These are phyloP conservation scores for Percina caprodes DNA, from an alignment of 2,113 vertebrate species.

Conservation along the genomic window DNA sequence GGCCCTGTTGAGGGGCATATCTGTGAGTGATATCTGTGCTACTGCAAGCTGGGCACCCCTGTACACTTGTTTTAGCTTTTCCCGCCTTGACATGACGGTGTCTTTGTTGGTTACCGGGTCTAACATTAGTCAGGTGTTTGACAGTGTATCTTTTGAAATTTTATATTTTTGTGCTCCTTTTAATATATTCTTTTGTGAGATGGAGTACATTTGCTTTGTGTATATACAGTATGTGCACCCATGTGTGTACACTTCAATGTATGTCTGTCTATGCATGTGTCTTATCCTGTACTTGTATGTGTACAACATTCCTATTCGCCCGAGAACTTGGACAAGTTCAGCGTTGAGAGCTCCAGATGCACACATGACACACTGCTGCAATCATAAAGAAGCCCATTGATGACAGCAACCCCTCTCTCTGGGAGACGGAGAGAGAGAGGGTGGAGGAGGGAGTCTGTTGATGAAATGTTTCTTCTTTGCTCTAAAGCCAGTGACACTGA, in stretches of 20 bases:
- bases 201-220: constrained; percentile 5
- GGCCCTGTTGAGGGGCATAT: background rate
- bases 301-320: constrained; percentile 49
- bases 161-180: background rate
- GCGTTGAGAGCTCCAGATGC: constrained; percentile 58
- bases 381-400: constrained; percentile 75
- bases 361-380: constrained; percentile 54
- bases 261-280: background rate
- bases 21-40: background rate
- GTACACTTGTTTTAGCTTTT: background rate
- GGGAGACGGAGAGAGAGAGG: constrained; percentile 37
- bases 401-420: constrained; percentile 65
- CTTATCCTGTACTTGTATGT: constrained; percentile 16
- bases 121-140: constrained; percentile 9
- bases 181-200: background rate
- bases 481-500: constrained; percentile 45
- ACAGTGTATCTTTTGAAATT: background rate
- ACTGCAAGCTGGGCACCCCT: background rate
- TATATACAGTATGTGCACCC: background rate
- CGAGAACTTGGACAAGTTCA: constrained; percentile 55
- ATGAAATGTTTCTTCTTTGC: constrained; percentile 62
- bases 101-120: background rate
- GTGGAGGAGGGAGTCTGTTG: constrained; percentile 38
- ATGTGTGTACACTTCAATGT: background rate
- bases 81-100: background rate